Percentiles rank a stretch among this genome's conserved stretches.
phyloP scores from a whole-genome alignment of 2,888 invertebrate species.

The Chalcosyrphus nemorum region DNA sequence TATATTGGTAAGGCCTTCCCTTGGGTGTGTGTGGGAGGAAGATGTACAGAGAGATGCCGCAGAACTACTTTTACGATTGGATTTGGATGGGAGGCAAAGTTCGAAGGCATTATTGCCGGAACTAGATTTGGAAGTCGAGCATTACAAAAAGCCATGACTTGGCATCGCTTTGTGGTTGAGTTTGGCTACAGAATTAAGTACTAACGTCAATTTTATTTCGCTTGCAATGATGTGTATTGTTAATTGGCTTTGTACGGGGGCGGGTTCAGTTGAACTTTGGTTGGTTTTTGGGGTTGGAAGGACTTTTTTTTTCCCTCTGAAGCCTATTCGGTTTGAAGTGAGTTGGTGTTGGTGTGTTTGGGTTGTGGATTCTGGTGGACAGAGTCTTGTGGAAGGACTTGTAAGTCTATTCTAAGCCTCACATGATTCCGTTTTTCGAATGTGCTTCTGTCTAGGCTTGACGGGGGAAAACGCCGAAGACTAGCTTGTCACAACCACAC shows the following conservation, averaged over 20 bases:
- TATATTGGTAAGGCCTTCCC: slow-evolving; percentile 23
- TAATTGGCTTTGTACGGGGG: slow-evolving; percentile 19
- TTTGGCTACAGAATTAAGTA: slow-evolving; percentile 68
- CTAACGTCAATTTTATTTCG: slow-evolving; percentile 59
- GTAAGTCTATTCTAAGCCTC: no score
- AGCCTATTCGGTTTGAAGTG: no score
- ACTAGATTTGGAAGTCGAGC: slow-evolving; percentile 32
- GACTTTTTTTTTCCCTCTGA: no score
- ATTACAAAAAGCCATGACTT: slow-evolving; percentile 60
- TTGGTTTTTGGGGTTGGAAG: no score
- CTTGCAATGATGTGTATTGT: slow-evolving; percentile 52
- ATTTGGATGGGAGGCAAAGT: slow-evolving; percentile 64
- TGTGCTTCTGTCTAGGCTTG: no score
- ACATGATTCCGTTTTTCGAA: no score
- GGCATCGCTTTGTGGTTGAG: slow-evolving; percentile 64
- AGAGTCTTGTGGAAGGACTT: no score
- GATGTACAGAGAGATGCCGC: slow-evolving; percentile 24
- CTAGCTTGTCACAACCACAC: no score
- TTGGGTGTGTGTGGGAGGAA: slow-evolving; percentile 1
- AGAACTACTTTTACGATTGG: slow-evolving; percentile 67
- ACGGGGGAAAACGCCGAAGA: no score
- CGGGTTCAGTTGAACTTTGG: no score
- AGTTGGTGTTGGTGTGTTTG: no score
- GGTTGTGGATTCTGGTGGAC: no score
- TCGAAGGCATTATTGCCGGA: slow-evolving; percentile 40